phyloP scores from a whole-genome alignment of 2,888 invertebrate species.

The Trileptium ribeirensis region DNA sequence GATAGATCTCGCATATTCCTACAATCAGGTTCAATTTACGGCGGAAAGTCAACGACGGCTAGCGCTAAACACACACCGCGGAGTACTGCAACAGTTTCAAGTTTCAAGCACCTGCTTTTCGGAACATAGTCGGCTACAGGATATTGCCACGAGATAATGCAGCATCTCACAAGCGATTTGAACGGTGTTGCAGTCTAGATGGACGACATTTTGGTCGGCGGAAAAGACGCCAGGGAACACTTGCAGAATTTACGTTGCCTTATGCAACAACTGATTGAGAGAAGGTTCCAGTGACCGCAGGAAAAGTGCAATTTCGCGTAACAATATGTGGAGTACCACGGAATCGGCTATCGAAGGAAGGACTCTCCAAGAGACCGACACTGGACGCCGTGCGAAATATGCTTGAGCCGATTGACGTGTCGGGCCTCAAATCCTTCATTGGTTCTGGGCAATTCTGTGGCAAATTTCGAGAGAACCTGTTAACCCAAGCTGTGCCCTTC shows the following conservation, averaged over 20 bases:
- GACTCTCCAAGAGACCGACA: slow-evolving; percentile 20
- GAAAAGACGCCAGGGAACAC: background rate
- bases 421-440: background rate
- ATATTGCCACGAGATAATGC: slow-evolving; percentile 28
- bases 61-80: slow-evolving; percentile 23
- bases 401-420: background rate
- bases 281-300: slow-evolving; percentile 19
- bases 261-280: background rate
- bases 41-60: background rate
- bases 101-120: no score
- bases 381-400: slow-evolving; percentile 26
- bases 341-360: slow-evolving; percentile 16
- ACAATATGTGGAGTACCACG: background rate
- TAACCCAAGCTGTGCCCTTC: background rate
- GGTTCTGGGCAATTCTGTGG: background rate
- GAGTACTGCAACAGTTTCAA: slow-evolving; percentile 25
- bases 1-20: background rate
- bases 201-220: slow-evolving; percentile 14
- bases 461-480: background rate
- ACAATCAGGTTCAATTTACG: background rate
- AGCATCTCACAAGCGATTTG: slow-evolving; percentile 26
- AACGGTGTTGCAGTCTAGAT: slow-evolving; percentile 25
- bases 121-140: no score
- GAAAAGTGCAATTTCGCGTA: slow-evolving; percentile 24
- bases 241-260: background rate